phyloP scores from a whole-genome alignment of 2,797 vertebrate genomes.

The Eulemur albifrons region DNA sequence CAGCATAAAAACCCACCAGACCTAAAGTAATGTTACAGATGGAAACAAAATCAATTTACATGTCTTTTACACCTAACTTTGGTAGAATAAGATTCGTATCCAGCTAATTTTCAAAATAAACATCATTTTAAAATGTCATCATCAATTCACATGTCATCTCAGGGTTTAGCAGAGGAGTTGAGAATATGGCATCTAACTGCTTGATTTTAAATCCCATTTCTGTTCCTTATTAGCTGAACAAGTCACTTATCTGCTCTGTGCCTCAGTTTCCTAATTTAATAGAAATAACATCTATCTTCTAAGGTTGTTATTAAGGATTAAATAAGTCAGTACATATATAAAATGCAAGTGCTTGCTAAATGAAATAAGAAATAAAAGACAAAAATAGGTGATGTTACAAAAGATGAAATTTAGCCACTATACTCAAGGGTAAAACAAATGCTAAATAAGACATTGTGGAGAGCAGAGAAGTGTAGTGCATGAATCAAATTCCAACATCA shows the following conservation, averaged over 20 bases:
- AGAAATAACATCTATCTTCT: not conserved
- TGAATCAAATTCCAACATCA: not conserved
- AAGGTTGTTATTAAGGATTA: not conserved
- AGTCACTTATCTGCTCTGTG: not conserved
- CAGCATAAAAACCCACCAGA: not conserved
- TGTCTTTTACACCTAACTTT: not conserved
- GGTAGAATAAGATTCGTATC: not conserved
- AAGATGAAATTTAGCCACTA: not conserved
- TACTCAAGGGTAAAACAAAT: not conserved
- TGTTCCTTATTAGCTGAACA: not conserved
- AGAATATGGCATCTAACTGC: not conserved
- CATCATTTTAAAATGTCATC: not conserved
- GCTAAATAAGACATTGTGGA: not conserved
- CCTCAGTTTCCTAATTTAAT: not conserved
- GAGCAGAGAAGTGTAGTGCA: fast-evolving
- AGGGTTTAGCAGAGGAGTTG: not conserved
- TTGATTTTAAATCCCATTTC: not conserved
- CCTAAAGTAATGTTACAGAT: not conserved
- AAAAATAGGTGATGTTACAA: not conserved
- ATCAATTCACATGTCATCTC: not conserved
- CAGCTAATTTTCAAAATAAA: not conserved
- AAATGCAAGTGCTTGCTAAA: not conserved
- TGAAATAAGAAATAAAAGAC: slow-evolving; percentile 3
- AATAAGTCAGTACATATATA: not conserved
- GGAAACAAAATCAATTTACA: not conserved